Conservation (phyloP, 2,113 vertebrate genomes). For the Festucalex cinctus region DNA sequence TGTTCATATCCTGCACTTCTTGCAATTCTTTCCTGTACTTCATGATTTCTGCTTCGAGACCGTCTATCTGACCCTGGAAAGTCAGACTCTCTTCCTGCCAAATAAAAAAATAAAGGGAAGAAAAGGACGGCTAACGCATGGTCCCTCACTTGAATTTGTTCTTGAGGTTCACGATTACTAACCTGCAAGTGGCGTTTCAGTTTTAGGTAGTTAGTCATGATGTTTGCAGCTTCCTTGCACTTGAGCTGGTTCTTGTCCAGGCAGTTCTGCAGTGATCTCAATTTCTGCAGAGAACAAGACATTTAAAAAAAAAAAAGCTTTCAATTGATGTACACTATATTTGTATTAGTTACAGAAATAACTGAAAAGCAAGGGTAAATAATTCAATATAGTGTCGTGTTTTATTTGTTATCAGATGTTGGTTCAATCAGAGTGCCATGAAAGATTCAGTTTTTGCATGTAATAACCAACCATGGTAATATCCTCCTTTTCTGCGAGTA, state of each 20-base stretch:
- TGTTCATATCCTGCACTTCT: slow-evolving; percentile 72
- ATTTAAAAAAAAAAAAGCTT: not conserved
- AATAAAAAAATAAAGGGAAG: not conserved
- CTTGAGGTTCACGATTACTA: not conserved
- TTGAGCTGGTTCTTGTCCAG: slow-evolving; percentile 84
- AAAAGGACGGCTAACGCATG: not conserved
- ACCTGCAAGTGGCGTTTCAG: slow-evolving; percentile 82
- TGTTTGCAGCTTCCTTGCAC: slow-evolving; percentile 74
- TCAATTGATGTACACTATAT: too few relatives aligned
- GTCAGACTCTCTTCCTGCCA: slow-evolving; percentile 80
- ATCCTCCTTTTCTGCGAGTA: slow-evolving; percentile 49
- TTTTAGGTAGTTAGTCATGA: slow-evolving; percentile 74
- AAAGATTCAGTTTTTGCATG: not conserved
- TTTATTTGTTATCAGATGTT: not conserved
- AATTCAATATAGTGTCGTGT: not conserved
- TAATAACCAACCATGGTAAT: slow-evolving; percentile 70
- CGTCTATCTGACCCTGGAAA: slow-evolving; percentile 74
- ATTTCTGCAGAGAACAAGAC: slow-evolving; percentile 56
- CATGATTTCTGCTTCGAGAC: slow-evolving; percentile 75
- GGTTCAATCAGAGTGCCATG: not conserved
- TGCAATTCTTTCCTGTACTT: slow-evolving; percentile 69
- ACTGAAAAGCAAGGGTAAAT: not conserved
- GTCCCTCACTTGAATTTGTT: not conserved
- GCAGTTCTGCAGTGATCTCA: slow-evolving; percentile 79
- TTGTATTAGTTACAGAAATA: too few relatives aligned